Conservation (phyloP, 2,797 vertebrate genomes). For the Acestrorhynchus altus region DNA sequence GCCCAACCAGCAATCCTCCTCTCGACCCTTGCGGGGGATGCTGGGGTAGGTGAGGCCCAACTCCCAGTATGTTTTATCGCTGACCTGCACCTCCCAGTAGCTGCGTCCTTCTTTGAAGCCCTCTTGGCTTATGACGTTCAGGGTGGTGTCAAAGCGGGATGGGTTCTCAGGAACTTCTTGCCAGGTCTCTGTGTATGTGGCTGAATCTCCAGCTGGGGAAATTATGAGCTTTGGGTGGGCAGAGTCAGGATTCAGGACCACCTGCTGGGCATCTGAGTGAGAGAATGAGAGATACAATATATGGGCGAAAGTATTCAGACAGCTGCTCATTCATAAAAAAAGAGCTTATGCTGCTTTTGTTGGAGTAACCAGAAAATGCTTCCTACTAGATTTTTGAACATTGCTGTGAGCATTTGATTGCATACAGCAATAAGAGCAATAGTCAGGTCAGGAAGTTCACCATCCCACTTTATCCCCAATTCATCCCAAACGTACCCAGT, state of each 20-base stretch:
- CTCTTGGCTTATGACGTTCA: conserved; percentile 78
- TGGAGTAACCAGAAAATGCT: no score
- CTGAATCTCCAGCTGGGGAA: conserved; percentile 72
- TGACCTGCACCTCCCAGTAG: conserved; percentile 83
- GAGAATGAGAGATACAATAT: background rate
- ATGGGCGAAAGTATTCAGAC: no score
- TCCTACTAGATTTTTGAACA: no score
- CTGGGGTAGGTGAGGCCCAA: conserved; percentile 79
- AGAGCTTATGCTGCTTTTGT: no score
- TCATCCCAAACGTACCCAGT: no score
- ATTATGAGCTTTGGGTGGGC: conserved; percentile 81
- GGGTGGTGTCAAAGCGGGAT: conserved; percentile 79
- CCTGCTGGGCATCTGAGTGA: conserved; percentile 74
- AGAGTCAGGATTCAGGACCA: conserved; percentile 75
- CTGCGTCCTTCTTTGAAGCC: conserved; percentile 74
- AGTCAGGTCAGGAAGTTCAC: no score
- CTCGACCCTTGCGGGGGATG: conserved; percentile 77
- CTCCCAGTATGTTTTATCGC: conserved; percentile 83
- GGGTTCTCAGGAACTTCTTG: conserved; percentile 75
- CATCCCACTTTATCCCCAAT: no score
- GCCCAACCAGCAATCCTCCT: conserved; percentile 81
- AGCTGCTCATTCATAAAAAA: no score
- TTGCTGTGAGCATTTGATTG: no score
- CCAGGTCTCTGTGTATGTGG: conserved; percentile 76
- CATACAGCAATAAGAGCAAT: no score